Evolutionary conservation across 2,113 vertebrate species (phyloP), one percentile per base, ranked within the genome.

Genomic region (Atrichornis clamosus): DNA sequence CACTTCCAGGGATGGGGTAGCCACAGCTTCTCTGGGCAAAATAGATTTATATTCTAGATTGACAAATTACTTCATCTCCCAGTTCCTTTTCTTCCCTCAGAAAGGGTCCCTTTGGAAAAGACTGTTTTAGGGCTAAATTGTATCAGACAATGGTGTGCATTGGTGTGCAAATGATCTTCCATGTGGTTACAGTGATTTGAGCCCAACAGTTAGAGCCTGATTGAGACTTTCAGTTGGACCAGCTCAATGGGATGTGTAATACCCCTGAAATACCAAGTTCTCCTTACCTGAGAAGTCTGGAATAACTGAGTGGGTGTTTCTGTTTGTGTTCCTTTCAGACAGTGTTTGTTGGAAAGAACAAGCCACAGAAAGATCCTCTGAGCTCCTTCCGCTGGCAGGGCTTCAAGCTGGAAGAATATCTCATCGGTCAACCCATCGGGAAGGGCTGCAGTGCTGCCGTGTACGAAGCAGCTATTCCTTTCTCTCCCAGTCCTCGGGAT

Each of bases 381-480:
- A 98, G 98, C 87, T 83, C 96, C 0, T 94, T 97, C 6, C 80
- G 90, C 78, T 98, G 98, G 84, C 98, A 89, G 55, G 99, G 99
- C 81, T 99, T 99, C 97, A 98, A 87, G 78, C 96, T 99, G 96
- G 99, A 99, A 39, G 99, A 99, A 9, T 99, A 99, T 39, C 91
- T 98, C 42, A 98, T 99, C 1, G 99, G 99, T 20, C 98, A 98
- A 2, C 97, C 98, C 97, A 97, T 99, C 1, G 99, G 99, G 80
- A 99, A 99, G 97, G 99, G 99, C 68, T 99, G 99, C 91, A 99
- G 98, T 0, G 99, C 98, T 0, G 99, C 98, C 0, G 99, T 99
- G 59, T 99, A 99, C 0, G 99, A 99, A 83, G 99, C 99, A 18
- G 93, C 98, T 0, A 83, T 98, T 81, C 97, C 97, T 9, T 97